Conservation (phyloP, 1,140 invertebrate species). For the Drosophila suzukii region DNA sequence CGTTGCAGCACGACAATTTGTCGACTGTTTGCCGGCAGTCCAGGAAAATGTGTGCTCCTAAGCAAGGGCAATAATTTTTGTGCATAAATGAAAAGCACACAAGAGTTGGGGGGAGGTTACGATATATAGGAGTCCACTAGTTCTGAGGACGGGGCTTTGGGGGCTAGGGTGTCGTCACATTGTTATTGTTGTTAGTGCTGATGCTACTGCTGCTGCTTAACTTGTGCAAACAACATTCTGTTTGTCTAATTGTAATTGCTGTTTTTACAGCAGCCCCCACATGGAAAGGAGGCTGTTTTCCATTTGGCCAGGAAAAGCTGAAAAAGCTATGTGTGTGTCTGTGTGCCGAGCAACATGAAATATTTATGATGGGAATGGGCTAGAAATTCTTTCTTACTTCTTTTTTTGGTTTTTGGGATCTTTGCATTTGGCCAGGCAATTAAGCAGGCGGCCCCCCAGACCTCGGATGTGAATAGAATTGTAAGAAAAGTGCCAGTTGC, state of each 20-base stretch:
- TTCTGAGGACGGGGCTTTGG: background rate
- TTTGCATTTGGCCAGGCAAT: conserved; percentile 56
- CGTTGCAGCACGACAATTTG: conserved; percentile 76
- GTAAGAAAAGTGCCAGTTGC: conserved; percentile 33
- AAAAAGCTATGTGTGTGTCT: conserved; percentile 11
- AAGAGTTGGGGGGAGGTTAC: conserved; percentile 6
- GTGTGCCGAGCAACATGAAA: conserved; percentile 57
- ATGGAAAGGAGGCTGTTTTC: conserved; percentile 44
- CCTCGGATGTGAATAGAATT: conserved; percentile 51
- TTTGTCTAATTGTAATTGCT: conserved; percentile 83
- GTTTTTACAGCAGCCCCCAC: conserved; percentile 64
- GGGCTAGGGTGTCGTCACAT: conserved; percentile 26
- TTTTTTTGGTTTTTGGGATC: background rate
- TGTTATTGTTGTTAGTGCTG: conserved; percentile 58
- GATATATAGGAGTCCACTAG: background rate
- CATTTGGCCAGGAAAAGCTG: conserved; percentile 44
- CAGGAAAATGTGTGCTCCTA: conserved; percentile 70
- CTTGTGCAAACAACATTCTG: conserved; percentile 79
- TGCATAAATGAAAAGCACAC: conserved; percentile 81
- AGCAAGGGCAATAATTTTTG: conserved; percentile 81
- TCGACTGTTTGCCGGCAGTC: conserved; percentile 63
- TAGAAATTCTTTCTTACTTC: conserved; percentile 1
- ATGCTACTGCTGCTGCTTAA: conserved; percentile 65
- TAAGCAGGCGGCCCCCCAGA: conserved; percentile 39
- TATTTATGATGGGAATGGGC: conserved; percentile 60